Percentiles rank a stretch among this genome's conserved stretches.
These are phyloP conservation scores for Ooceraea biroi DNA, from an alignment of 1,140 invertebrate species.

Conservation along the genomic window DNA sequence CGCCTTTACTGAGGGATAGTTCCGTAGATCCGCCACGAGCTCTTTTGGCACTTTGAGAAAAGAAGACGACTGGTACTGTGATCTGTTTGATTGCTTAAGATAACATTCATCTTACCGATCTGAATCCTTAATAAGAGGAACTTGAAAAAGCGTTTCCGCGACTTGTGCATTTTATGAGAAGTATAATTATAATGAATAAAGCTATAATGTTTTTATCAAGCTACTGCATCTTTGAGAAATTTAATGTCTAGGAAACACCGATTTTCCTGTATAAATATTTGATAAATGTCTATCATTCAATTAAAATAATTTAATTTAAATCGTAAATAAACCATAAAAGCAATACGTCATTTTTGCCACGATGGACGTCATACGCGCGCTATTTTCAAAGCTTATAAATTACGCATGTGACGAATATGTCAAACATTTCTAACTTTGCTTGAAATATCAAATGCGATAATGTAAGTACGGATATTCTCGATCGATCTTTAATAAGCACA, in stretches of 20 bases:
- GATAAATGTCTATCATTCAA: constrained; percentile 37
- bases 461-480: constrained; percentile 67
- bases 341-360: constrained; percentile 36
- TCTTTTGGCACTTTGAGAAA: constrained; percentile 58
- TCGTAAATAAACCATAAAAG: constrained; percentile 12
- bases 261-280: background rate
- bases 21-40: constrained; percentile 57
- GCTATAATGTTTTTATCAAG: background rate
- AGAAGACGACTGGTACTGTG: constrained; percentile 40
- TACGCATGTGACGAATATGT: constrained; percentile 35
- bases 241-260: background rate
- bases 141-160: background rate
- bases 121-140: constrained; percentile 10
- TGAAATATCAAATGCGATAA: constrained; percentile 72
- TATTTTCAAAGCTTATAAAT: constrained; percentile 31
- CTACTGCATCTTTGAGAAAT: background rate
- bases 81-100: constrained; percentile 66
- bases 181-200: background rate
- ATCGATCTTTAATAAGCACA: constrained; percentile 79
- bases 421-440: constrained; percentile 55
- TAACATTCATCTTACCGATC: constrained; percentile 56
- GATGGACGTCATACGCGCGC: background rate
- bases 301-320: constrained; percentile 37
- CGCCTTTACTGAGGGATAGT: constrained; percentile 69
- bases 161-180: background rate